Evolutionary conservation across 2,113 vertebrate species (phyloP).

Genomic region (Galemys pyrenaicus): DNA sequence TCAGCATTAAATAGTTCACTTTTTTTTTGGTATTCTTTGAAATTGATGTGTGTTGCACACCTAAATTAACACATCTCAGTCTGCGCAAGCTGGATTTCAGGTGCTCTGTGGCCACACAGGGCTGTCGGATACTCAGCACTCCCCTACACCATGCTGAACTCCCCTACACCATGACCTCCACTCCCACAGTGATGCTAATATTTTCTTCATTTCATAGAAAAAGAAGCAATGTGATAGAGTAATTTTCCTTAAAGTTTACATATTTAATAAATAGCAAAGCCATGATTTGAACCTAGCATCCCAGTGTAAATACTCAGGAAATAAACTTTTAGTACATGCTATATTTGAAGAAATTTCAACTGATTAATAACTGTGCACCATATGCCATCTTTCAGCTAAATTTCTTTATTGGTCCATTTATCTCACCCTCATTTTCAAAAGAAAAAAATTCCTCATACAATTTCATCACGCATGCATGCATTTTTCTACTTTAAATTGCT

Average conservation of each 20-base stretch:
- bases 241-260: not conserved
- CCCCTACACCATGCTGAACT: not conserved
- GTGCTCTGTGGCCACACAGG: rapidly evolving
- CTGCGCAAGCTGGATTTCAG: not conserved
- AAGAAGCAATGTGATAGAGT: not conserved
- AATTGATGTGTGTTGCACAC: not conserved
- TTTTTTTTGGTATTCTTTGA: not conserved
- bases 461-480: not conserved
- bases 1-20: not conserved
- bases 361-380: not conserved
- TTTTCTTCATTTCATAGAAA: not conserved
- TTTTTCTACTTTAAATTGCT: slow-evolving; percentile 27
- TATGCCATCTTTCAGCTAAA: not conserved
- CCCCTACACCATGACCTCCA: not conserved
- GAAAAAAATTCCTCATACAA: not conserved
- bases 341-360: not conserved
- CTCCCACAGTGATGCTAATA: not conserved
- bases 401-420: slow-evolving; percentile 2
- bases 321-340: not conserved
- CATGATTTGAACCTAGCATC: not conserved
- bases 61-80: not conserved
- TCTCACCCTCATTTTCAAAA: not conserved
- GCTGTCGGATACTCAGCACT: rapidly evolving
- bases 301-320: not conserved
- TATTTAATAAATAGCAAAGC: not conserved